Evolutionary conservation across 2,888 invertebrate genomes (phyloP).

Genomic region (Electrophaes corylata): DNA sequence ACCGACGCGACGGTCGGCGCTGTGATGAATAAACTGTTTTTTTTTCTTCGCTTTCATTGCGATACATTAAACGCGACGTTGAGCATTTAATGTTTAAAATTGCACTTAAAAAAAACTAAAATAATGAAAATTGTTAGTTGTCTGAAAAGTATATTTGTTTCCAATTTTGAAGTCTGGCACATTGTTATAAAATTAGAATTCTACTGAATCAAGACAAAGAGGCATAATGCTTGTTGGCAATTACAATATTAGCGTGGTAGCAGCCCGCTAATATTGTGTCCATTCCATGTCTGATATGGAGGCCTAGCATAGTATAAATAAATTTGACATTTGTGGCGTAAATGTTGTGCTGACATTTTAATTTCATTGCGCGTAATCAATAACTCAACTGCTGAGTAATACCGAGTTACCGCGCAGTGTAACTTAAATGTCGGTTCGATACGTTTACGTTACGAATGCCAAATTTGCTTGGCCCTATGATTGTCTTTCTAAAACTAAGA

Average conservation of each 20-base stretch:
- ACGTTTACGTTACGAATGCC: too few species aligned
- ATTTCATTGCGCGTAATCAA: too few species aligned
- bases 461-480: too few species aligned
- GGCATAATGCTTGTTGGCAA: conserved; percentile 5
- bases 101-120: conserved; percentile 53
- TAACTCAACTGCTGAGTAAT: too few species aligned
- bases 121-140: conserved; percentile 46
- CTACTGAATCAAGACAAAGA: conserved; percentile 10
- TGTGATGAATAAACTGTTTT: conserved; percentile 47
- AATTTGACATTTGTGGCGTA: too few species aligned
- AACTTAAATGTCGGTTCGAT: too few species aligned
- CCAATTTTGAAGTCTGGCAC: conserved; percentile 47
- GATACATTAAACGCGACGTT: conserved; percentile 44
- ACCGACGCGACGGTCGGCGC: conserved; percentile 46
- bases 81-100: conserved; percentile 62
- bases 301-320: too few species aligned
- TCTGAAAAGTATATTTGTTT: conserved; percentile 43
- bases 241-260: too few species aligned
- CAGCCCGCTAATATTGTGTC: too few species aligned
- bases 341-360: too few species aligned
- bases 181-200: conserved; percentile 19
- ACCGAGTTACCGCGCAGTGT: too few species aligned
- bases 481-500: neutral
- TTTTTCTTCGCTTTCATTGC: conserved; percentile 45
- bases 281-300: neutral